Conservation (phyloP, 1,140 invertebrate species). For the Drosophila truncata region DNA sequence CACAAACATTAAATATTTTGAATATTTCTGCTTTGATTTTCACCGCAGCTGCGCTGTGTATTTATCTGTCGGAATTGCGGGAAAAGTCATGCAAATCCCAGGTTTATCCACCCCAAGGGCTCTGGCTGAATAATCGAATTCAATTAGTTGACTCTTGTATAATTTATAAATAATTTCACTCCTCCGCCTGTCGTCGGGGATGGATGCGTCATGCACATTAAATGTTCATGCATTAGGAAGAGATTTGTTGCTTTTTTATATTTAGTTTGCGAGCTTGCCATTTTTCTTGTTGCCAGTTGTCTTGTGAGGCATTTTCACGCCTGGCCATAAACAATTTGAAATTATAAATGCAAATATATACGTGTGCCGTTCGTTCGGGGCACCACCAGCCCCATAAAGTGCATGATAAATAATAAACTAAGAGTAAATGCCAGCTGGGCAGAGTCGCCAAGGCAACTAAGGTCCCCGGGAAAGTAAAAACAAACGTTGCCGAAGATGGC, state of each 20-base stretch:
- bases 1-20: constrained; percentile 30
- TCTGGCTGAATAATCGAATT: constrained; percentile 42
- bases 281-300: constrained; percentile 32
- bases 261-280: constrained; percentile 26
- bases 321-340: constrained; percentile 57
- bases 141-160: constrained; percentile 37
- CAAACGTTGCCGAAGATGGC: constrained; percentile 34
- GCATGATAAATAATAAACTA: constrained; percentile 61
- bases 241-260: constrained; percentile 35
- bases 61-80: constrained; percentile 26
- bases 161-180: constrained; percentile 40
- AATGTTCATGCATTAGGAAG: constrained; percentile 47
- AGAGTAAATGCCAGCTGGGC: constrained; percentile 56
- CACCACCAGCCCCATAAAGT: constrained; percentile 47
- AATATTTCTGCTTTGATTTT: constrained; percentile 13
- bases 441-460: constrained; percentile 9
- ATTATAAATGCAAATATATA: constrained; percentile 66
- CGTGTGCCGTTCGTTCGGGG: constrained; percentile 27
- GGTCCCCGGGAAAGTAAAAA: constrained; percentile 34
- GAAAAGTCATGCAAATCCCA: constrained; percentile 28
- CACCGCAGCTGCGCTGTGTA: constrained; percentile 12
- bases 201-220: constrained; percentile 48
- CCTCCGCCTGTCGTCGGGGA: background rate
- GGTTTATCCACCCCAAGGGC: constrained; percentile 26
- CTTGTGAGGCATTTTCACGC: constrained; percentile 56